Evolutionary conservation across 1,140 invertebrate genomes (phyloP).

Genomic region (Formica exsecta): DNA sequence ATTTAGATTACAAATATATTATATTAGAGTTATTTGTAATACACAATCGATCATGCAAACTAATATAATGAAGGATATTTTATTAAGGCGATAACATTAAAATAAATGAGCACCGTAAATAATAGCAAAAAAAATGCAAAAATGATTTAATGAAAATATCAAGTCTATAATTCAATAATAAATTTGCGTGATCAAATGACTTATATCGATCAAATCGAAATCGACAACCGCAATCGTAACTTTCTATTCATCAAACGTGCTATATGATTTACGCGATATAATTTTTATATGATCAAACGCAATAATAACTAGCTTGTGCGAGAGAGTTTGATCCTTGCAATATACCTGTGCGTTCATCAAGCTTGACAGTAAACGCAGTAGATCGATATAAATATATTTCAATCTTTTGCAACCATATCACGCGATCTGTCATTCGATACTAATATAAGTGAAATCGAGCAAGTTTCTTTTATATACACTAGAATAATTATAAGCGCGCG

Average conservation of each 20-base stretch:
- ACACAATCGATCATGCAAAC: too few relatives aligned
- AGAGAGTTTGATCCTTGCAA: conserved; percentile 15
- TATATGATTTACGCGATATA: too few relatives aligned
- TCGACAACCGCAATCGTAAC: conserved; percentile 9
- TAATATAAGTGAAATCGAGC: conserved; percentile 32
- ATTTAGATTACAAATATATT: neutral
- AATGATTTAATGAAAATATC: conserved; percentile 3
- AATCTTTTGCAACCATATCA: conserved; percentile 42
- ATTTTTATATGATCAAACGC: conserved; percentile 32
- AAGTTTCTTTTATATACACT: conserved; percentile 18
- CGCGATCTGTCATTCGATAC: conserved; percentile 2
- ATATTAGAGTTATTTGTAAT: neutral
- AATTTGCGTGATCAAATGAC: conserved; percentile 15
- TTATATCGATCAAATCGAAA: conserved; percentile 1
- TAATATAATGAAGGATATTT: too few relatives aligned
- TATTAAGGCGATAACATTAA: neutral
- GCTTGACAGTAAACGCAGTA: neutral
- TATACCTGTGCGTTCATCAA: conserved; percentile 25
- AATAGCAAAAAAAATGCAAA: neutral
- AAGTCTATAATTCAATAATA: conserved; percentile 25
- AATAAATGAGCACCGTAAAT: neutral
- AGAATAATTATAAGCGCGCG: too few relatives aligned
- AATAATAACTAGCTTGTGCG: neutral
- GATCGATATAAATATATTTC: conserved; percentile 16
- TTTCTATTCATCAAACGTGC: conserved; percentile 39